Evolutionary conservation across 1,140 invertebrate genomes (phyloP), one percentile per base, ranked within the genome.

Genomic region (Chironomus striatipennis): DNA sequence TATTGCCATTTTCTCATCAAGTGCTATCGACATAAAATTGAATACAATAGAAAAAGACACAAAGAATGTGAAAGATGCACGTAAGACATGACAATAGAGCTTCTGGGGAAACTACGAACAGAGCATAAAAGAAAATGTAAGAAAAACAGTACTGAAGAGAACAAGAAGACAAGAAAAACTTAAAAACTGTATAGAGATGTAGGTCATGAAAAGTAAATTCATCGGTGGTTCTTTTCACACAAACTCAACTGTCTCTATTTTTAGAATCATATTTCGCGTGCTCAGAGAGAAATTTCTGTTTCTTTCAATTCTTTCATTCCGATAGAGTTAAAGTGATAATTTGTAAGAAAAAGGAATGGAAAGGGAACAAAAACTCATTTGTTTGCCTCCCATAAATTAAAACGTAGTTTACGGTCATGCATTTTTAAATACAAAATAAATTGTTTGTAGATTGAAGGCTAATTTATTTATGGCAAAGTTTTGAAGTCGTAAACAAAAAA

Each of bases 141-240:
- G 12, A n/a, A 57, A 15, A 57, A n/a, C 12, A 57, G n/a, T n/a
- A 15, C n/a, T 57, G 47, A n/a, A 12, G 47, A 15, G 47, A 5
- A 57, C 4, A 47, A 8, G 9, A 47, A 12, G 43, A n/a, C n/a
- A n/a, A n/a, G n/a, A n/a, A n/a, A n/a, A n/a, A n/a, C n/a, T n/a
- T n/a, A n/a, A n/a, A n/a, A n/a, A 57, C 12, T 57, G 47, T n/a
- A 57, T 12, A 57, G 47, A 57, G 47, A 57, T 57, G 47, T 57
- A 57, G 47, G 47, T 57, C 47, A 57, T 57, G 47, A 57, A 57
- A 57, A 57, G 47, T 5, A n/a, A 57, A 57, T 57, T 57, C 47
- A 57, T 57, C n/a, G 12, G 10, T 57, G 47, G 12, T 57, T 47
- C 15, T 43, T 47, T 47, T 12, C 47, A 57, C 47, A 57, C 8